phyloP scores from a whole-genome alignment of 2,113 vertebrate genomes.

The Limanda limanda region DNA sequence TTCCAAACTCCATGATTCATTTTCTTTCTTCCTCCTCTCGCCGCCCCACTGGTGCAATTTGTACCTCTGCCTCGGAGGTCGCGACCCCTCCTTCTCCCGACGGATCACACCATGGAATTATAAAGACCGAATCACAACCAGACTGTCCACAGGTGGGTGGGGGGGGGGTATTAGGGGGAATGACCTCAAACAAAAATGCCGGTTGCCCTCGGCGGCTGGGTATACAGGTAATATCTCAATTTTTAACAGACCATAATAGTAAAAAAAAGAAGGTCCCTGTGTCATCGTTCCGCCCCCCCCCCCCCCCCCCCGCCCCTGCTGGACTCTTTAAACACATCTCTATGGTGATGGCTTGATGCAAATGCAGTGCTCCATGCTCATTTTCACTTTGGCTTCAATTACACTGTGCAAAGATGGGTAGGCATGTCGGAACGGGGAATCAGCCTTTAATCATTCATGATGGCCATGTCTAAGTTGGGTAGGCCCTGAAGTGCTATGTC shows the following conservation, averaged over 20 bases:
- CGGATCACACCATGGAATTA: conserved; percentile 60
- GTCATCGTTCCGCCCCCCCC: not conserved
- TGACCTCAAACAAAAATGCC: conserved; percentile 80
- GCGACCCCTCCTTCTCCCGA: conserved; percentile 31
- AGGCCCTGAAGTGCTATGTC: conserved; percentile 67
- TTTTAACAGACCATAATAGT: conserved; percentile 66
- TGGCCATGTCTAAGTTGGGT: conserved; percentile 72
- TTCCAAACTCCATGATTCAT: conserved; percentile 33
- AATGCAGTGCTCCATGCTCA: conserved; percentile 62
- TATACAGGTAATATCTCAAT: conserved; percentile 76
- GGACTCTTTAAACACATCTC: conserved; percentile 64
- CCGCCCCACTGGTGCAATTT: conserved; percentile 57
- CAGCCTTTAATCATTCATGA: conserved; percentile 80
- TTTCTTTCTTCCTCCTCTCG: conserved; percentile 15
- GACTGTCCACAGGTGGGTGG: conserved; percentile 13
- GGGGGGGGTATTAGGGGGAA: conserved; percentile 59
- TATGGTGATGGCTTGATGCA: conserved; percentile 76
- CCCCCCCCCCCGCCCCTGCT: not conserved
- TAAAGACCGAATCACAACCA: conserved; percentile 55
- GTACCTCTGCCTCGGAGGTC: conserved; percentile 61
- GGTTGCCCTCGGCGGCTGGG: conserved; percentile 65
- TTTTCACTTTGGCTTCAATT: conserved; percentile 75
- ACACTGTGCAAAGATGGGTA: conserved; percentile 77
- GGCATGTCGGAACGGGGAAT: conserved; percentile 72
- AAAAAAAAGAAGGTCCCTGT: conserved; percentile 1